Base-by-base conservation (phyloP, 2,888 invertebrate species). In the Leptogaster cylindrica region DNA sequence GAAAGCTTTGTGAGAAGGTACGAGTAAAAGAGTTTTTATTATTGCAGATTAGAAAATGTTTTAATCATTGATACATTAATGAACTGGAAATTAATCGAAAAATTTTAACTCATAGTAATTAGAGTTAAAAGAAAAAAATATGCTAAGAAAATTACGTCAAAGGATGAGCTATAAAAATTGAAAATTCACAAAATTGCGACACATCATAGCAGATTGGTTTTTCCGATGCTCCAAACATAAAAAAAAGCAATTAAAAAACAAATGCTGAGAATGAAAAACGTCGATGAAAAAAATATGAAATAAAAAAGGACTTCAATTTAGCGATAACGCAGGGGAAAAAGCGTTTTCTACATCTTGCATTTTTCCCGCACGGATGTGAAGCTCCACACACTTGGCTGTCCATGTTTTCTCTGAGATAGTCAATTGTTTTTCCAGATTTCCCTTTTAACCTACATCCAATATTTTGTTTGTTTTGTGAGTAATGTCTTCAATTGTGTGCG, bases 291-390 rank as follows among this genome's bases (percentile, higher is more conserved):
- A 31, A 12, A 46, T n/a, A 25, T 46, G 28, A 20, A 33, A 55
- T 36, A 20, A 25, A 36, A 10, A 39, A 23, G 3, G 8, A 31
- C 36, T 55, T 39, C 14, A 55, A 55, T 55, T 36, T 36, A 36
- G 20, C 23, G 39, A 36, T 36, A 55, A 55, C 55, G 41, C 41
- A 44, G 44, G 18, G 44, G 44, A 61, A 61, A 44, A 44, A 55
- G n/a, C n/a, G n/a, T n/a, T 55, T 68, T 68, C 27, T 65, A n/a
- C 65, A 65, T 65, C 52, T 68, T 64, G 64, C 52, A 68, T 68
- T 65, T 64, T 65, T 55, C 46, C 46, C 64, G 64, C 41, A 51
- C 65, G 23, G 44, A 51, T 64, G 46, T 46, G 36, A 44, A 68
- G 55, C 52, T 64, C 55, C 63, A 39, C 65, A 52, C n/a, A 33